phyloP scores from a whole-genome alignment of 2,113 vertebrate genomes.

The Lutjanus erythropterus region DNA sequence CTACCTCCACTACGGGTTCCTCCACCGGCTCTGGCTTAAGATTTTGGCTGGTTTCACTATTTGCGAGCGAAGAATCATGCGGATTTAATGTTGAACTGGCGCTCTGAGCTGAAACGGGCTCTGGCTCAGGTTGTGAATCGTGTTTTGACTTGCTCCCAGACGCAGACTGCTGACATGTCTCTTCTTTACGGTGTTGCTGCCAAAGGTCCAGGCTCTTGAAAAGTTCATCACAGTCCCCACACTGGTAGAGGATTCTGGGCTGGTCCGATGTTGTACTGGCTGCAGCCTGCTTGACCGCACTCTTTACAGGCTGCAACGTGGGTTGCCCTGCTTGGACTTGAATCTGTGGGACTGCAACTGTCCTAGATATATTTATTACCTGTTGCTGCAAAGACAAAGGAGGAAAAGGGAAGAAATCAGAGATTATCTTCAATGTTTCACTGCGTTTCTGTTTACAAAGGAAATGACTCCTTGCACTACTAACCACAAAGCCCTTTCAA shows the following conservation, averaged over 20 bases:
- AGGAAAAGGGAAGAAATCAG: neutral
- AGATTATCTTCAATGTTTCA: neutral
- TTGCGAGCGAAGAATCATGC: conserved; percentile 8
- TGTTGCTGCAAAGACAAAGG: conserved; percentile 63
- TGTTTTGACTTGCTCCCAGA: conserved; percentile 24
- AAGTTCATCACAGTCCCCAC: conserved; percentile 90
- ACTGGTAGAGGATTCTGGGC: conserved; percentile 88
- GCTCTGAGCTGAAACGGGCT: conserved; percentile 25
- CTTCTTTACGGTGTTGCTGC: conserved; percentile 89
- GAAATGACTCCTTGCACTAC: neutral
- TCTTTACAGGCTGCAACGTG: conserved; percentile 45
- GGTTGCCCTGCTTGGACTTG: conserved; percentile 61
- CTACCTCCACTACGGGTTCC: neutral
- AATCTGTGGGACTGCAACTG: conserved; percentile 68
- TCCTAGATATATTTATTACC: conserved; percentile 64
- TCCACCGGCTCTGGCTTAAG: conserved; percentile 27
- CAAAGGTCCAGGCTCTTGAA: conserved; percentile 89
- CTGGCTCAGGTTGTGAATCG: conserved; percentile 54
- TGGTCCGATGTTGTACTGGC: conserved; percentile 68
- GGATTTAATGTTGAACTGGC: conserved; percentile 14
- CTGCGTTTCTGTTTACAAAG: conserved; percentile 11
- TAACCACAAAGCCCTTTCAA: conserved; percentile 4
- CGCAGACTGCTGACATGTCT: conserved; percentile 55
- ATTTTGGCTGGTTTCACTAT: neutral
- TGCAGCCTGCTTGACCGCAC: conserved; percentile 11